A percentile compares a stretch with the other conserved stretches of the same genome.
These are phyloP conservation scores for Iphiclides podalirius DNA, from an alignment of 2,888 invertebrate genomes.

Conservation along the genomic window DNA sequence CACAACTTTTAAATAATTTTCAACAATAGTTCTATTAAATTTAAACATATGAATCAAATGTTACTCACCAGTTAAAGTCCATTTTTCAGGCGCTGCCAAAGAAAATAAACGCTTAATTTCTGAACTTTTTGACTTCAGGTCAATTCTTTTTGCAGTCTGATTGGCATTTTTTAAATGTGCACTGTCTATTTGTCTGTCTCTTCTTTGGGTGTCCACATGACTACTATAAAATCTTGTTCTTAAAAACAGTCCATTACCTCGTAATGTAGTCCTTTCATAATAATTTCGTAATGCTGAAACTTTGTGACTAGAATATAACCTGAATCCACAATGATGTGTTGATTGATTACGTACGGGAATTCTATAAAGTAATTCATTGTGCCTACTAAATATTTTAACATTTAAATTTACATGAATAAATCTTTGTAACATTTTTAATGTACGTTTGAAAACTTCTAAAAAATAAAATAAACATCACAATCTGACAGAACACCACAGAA, in stretches of 20 bases:
- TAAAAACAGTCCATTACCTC: slow-evolving; percentile 46
- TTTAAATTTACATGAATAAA: slow-evolving; percentile 55
- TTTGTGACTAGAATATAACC: slow-evolving; percentile 60
- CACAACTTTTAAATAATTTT: no score
- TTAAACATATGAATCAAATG: no score
- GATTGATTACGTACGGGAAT: slow-evolving; percentile 42
- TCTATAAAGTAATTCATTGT: slow-evolving; percentile 49
- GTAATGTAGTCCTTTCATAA: slow-evolving; percentile 53
- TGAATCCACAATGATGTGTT: slow-evolving; percentile 63
- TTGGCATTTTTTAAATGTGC: slow-evolving; percentile 47
- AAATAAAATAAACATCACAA: slow-evolving; percentile 35
- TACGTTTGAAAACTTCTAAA: slow-evolving; percentile 33
- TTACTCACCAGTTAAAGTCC: slow-evolving; percentile 77
- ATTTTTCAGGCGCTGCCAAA: slow-evolving; percentile 82
- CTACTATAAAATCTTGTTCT: slow-evolving; percentile 57
- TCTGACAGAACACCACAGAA: slow-evolving; percentile 26
- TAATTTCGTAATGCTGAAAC: slow-evolving; percentile 50
- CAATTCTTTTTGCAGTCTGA: slow-evolving; percentile 58
- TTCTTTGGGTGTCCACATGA: slow-evolving; percentile 62
- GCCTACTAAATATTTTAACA: slow-evolving; percentile 54
- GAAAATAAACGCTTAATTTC: slow-evolving; percentile 78
- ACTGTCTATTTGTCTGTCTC: slow-evolving; percentile 46
- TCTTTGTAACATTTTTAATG: slow-evolving; percentile 61
- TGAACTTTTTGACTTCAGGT: slow-evolving; percentile 72
- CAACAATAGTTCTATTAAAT: no score